Evolutionary conservation across 2,113 vertebrate genomes (phyloP).

Genomic region (Prolemur simus): DNA sequence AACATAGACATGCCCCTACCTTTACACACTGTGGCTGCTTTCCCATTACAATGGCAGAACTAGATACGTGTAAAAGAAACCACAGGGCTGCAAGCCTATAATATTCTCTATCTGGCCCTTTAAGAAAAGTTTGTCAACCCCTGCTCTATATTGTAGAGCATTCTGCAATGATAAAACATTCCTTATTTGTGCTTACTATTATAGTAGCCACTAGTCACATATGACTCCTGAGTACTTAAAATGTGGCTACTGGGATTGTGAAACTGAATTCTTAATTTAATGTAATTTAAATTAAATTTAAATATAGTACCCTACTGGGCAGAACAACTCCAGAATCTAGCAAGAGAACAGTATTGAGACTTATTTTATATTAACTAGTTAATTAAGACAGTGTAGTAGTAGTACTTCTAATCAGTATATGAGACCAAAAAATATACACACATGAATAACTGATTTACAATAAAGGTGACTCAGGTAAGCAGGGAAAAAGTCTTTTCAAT

Average conservation of each 20-base stretch:
- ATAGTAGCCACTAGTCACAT: accelerated
- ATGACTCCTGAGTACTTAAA: not conserved
- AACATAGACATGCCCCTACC: no score
- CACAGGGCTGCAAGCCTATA: not conserved
- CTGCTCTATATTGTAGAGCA: not conserved
- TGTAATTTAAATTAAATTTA: not conserved
- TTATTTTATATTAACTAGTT: not conserved
- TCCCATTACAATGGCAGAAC: not conserved
- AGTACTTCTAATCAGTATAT: not conserved
- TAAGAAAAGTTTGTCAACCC: not conserved
- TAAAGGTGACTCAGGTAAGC: not conserved
- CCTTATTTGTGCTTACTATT: not conserved
- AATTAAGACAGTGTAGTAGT: not conserved
- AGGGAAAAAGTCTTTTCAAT: not conserved
- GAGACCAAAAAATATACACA: not conserved
- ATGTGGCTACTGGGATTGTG: not conserved
- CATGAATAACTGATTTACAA: not conserved
- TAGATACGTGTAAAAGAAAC: not conserved
- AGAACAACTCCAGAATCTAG: not conserved
- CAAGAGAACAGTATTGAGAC: not conserved
- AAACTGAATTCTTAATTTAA: not conserved
- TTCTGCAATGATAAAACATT: not conserved
- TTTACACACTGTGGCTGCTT: not conserved
- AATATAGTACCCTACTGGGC: not conserved
- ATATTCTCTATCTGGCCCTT: not conserved